phyloP scores from a whole-genome alignment of 2,113 vertebrate genomes.

The Aptenodytes forsteri region DNA sequence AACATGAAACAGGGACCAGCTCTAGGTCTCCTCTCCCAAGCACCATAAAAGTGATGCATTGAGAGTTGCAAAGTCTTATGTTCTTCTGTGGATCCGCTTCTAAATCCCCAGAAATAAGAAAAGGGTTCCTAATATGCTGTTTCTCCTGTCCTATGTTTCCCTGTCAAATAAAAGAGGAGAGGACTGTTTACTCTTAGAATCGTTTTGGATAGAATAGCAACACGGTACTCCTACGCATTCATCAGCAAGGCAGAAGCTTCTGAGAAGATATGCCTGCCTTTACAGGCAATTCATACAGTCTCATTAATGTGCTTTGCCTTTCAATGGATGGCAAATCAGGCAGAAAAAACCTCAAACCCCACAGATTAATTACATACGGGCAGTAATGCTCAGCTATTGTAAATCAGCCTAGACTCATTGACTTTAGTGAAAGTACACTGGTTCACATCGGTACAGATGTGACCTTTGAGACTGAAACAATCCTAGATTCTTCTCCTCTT shows the following conservation, averaged over 20 bases:
- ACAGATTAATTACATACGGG: background rate
- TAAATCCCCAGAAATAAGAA: background rate
- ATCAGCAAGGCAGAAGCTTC: background rate
- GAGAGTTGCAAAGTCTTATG: background rate
- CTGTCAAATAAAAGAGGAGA: background rate
- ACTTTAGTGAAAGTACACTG: background rate
- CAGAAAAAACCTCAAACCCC: background rate
- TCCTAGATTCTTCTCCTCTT: background rate
- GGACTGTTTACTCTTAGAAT: background rate
- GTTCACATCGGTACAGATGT: background rate
- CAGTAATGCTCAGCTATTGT: background rate
- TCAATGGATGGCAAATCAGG: background rate
- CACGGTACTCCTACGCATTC: background rate
- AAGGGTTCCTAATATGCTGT: background rate
- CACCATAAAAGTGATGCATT: background rate
- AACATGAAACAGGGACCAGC: background rate
- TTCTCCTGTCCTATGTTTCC: background rate
- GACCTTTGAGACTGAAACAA: background rate
- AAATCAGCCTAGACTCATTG: background rate
- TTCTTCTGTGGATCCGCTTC: background rate
- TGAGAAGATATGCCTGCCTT: background rate
- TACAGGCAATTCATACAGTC: background rate
- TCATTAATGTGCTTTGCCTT: background rate
- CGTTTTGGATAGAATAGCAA: background rate
- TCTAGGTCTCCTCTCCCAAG: background rate